These are phyloP conservation scores for Ashinkailepas kermadecensis DNA, from an alignment of 2,888 invertebrate genomes.

Conservation along the genomic window DNA sequence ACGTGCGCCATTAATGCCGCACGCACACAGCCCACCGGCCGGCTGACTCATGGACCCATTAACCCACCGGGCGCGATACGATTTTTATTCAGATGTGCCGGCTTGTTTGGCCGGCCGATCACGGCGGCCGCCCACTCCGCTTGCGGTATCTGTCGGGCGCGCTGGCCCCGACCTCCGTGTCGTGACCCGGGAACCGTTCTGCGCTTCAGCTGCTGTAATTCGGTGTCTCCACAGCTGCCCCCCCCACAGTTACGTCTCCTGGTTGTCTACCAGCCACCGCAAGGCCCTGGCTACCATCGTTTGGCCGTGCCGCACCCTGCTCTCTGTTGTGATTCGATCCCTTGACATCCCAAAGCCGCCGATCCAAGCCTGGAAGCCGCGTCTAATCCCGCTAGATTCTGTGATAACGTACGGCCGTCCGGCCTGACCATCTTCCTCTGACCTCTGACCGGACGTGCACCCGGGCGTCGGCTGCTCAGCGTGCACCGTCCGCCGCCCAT, in stretches of 20 bases:
- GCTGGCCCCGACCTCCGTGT: neutral
- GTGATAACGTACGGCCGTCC: too few species aligned
- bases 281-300: too few species aligned
- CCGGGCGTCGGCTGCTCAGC: neutral
- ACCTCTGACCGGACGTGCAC: neutral
- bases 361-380: too few species aligned
- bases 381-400: too few species aligned
- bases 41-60: neutral
- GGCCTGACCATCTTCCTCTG: neutral
- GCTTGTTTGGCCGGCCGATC: constrained; percentile 1
- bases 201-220: neutral
- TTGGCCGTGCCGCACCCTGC: too few species aligned
- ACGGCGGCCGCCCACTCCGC: neutral
- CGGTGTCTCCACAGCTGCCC: too few species aligned
- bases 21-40: neutral
- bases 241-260: too few species aligned
- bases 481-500: neutral
- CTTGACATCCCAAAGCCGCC: too few species aligned
- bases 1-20: neutral
- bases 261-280: too few species aligned
- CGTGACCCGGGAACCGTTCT: neutral
- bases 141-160: neutral
- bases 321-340: too few species aligned
- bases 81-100: neutral
- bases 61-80: neutral